These are phyloP conservation scores for Perognathus longimembris DNA, from an alignment of 2,113 vertebrate species.

Conservation along the genomic window DNA sequence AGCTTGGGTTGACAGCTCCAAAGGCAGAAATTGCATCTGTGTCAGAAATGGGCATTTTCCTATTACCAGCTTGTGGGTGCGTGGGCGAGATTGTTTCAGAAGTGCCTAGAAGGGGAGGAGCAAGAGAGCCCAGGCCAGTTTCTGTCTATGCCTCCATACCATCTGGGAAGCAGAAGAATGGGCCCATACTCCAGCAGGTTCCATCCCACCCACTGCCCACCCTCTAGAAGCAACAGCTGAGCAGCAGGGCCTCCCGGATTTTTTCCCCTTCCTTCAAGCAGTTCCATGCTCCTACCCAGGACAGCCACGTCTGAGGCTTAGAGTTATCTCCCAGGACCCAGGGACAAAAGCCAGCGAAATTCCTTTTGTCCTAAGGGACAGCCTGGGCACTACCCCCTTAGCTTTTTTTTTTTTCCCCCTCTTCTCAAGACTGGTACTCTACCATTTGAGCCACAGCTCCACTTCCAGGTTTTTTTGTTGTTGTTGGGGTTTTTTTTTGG, in stretches of 20 bases:
- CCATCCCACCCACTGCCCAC: not conserved
- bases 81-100: constrained; percentile 57
- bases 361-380: too few species aligned
- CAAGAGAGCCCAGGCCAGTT: not conserved
- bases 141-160: constrained; percentile 35
- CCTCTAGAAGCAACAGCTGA: not conserved
- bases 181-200: not conserved
- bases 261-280: not conserved
- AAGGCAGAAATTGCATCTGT: constrained; percentile 43
- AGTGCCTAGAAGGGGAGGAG: constrained; percentile 9
- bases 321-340: too few species aligned
- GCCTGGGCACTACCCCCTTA: too few species aligned
- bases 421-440: not conserved
- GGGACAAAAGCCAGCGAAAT: too few species aligned
- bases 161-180: constrained; percentile 46
- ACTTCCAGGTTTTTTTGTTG: too few species aligned
- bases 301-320: too few species aligned
- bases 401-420: not conserved
- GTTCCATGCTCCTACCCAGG: too few species aligned
- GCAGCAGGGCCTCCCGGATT: not conserved
- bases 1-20: not conserved
- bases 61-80: constrained; percentile 29
- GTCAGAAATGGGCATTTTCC: constrained; percentile 34
- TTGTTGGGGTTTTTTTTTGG: too few species aligned
- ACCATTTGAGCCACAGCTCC: too few species aligned